Conservation (phyloP, 2,888 invertebrate genomes). For the Lacanobia oleracea region DNA sequence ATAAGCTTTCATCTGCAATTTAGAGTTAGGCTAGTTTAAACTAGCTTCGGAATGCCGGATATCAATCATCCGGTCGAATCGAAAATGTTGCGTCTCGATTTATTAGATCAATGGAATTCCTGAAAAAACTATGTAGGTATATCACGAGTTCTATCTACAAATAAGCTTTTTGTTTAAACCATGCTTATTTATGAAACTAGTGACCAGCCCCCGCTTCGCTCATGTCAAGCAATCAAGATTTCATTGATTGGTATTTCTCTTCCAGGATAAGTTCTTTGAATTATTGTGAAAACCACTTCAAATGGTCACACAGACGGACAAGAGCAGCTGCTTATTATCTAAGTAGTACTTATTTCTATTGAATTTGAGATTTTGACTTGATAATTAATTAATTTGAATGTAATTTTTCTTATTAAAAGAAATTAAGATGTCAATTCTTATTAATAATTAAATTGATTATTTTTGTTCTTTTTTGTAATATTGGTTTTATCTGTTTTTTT, state of each 20-base stretch:
- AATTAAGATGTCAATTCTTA: too few species aligned
- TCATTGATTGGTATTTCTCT: background rate
- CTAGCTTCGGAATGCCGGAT: conserved; percentile 38
- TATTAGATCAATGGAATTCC: conserved; percentile 34
- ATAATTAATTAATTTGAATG: too few species aligned
- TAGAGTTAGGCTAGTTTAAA: conserved; percentile 14
- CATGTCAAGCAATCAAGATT: background rate
- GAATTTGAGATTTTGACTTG: too few species aligned
- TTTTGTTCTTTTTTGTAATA: too few species aligned
- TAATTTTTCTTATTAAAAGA: too few species aligned
- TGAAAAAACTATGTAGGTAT: conserved; percentile 27
- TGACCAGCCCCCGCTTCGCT: background rate
- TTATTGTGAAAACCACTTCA: background rate
- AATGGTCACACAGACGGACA: background rate
- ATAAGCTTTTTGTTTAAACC: conserved; percentile 15
- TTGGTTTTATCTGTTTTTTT: too few species aligned
- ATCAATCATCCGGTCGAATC: conserved; percentile 35
- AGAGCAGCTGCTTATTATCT: background rate
- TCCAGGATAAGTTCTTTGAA: background rate
- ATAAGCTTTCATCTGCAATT: conserved; percentile 34
- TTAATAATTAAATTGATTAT: too few species aligned
- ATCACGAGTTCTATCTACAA: conserved; percentile 33
- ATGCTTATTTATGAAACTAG: background rate
- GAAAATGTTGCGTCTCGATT: background rate
- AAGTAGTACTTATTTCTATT: too few species aligned